phyloP scores from a whole-genome alignment of 2,888 invertebrate genomes.

The Eilema depressum region DNA sequence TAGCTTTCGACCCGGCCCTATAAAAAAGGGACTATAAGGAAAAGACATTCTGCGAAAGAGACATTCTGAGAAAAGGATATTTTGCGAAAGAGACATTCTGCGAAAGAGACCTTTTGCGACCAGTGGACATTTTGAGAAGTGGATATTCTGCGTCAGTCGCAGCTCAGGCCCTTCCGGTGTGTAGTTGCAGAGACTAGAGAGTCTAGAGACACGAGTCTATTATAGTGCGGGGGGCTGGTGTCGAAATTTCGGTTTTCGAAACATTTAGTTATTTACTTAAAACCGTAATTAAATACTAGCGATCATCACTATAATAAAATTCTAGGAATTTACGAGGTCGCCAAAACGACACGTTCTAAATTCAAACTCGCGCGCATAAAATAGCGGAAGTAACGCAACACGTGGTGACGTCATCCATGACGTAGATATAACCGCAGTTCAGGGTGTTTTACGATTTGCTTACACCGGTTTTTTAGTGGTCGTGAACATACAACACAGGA shows the following conservation, averaged over 20 bases:
- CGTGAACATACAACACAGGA: conserved; percentile 45
- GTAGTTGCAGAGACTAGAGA: too few relatives aligned
- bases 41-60: too few relatives aligned
- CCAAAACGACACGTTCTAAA: conserved; percentile 36
- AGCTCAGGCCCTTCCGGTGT: too few relatives aligned
- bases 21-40: too few relatives aligned
- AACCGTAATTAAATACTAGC: conserved; percentile 1
- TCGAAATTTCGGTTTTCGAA: not conserved
- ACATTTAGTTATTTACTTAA: not conserved
- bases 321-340: conserved; percentile 16
- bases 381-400: conserved; percentile 52
- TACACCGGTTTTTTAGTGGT: conserved; percentile 35
- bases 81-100: too few relatives aligned
- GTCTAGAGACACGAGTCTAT: too few relatives aligned
- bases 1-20: too few relatives aligned
- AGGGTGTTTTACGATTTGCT: conserved; percentile 30
- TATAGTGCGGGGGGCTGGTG: not conserved
- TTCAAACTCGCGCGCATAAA: conserved; percentile 50
- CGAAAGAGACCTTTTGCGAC: too few relatives aligned
- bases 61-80: too few relatives aligned
- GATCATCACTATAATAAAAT: conserved; percentile 26
- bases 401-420: conserved; percentile 34
- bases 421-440: conserved; percentile 37
- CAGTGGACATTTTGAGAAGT: too few relatives aligned
- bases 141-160: too few relatives aligned